These are phyloP conservation scores for Zaprionus taronus DNA, from an alignment of 1,140 invertebrate genomes.

Conservation along the genomic window DNA sequence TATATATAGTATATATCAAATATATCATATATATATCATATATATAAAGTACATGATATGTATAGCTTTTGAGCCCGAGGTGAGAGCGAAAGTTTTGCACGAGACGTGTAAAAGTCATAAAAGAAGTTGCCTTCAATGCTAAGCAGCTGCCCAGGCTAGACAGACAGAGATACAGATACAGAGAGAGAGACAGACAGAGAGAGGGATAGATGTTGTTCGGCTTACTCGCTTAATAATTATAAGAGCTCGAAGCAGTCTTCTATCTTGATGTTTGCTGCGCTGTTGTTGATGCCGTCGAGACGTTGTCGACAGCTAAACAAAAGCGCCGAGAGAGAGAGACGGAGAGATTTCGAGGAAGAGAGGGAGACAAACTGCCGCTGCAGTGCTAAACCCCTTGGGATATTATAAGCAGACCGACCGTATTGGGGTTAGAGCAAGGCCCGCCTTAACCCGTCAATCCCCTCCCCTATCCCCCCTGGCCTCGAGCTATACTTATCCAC, in stretches of 20 bases:
- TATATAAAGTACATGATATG: background rate
- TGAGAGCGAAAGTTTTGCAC: constrained; percentile 65
- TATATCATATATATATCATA: background rate
- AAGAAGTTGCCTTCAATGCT: constrained; percentile 14
- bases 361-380: background rate
- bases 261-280: constrained; percentile 56
- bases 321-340: constrained; percentile 51
- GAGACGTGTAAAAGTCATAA: constrained; percentile 71
- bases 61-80: constrained; percentile 26
- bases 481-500: constrained; percentile 40
- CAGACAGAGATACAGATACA: background rate
- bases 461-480: background rate
- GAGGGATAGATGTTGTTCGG: background rate
- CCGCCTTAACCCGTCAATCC: constrained; percentile 8
- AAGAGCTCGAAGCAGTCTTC: constrained; percentile 47
- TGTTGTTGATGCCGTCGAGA: constrained; percentile 35
- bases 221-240: constrained; percentile 68
- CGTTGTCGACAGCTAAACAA: constrained; percentile 73
- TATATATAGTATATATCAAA: background rate
- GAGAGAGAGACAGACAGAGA: background rate
- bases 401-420: constrained; percentile 5
- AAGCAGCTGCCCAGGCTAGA: constrained; percentile 13
- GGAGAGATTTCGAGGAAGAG: background rate
- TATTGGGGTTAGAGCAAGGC: background rate
- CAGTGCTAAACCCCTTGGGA: background rate